Evolutionary conservation across 2,888 invertebrate species (phyloP).

Genomic region (Heteromurus nitidus): DNA sequence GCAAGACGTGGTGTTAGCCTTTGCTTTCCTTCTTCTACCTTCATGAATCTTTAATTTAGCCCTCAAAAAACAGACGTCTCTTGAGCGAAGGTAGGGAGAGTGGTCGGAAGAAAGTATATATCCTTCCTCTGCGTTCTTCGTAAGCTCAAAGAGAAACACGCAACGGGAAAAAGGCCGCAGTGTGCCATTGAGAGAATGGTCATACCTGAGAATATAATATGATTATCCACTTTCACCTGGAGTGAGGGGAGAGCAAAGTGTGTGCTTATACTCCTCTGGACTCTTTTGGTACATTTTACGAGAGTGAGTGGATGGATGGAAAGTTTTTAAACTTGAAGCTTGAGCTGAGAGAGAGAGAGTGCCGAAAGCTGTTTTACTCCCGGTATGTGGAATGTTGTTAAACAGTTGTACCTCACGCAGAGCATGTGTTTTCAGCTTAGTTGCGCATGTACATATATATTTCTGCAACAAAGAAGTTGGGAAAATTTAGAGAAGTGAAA

Average conservation of each 20-base stretch:
- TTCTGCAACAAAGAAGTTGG: no score
- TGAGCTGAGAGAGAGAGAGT: no score
- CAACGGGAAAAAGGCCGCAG: background rate
- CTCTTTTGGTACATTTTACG: background rate
- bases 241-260: background rate
- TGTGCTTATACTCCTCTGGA: no score
- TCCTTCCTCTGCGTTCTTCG: background rate
- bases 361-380: no score
- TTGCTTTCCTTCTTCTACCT: background rate
- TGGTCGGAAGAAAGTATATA: background rate
- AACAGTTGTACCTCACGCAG: no score
- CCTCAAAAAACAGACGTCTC: background rate
- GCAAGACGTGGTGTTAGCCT: no score
- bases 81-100: background rate
- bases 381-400: no score
- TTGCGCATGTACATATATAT: no score
- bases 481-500: no score
- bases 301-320: background rate
- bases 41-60: conserved; percentile 27
- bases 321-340: background rate
- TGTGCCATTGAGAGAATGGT: background rate
- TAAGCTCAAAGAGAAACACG: background rate
- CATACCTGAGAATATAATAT: background rate
- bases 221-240: conserved; percentile 8
- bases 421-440: no score